Base-by-base conservation (phyloP, 2,797 vertebrate species). In the Liasis olivaceus region DNA sequence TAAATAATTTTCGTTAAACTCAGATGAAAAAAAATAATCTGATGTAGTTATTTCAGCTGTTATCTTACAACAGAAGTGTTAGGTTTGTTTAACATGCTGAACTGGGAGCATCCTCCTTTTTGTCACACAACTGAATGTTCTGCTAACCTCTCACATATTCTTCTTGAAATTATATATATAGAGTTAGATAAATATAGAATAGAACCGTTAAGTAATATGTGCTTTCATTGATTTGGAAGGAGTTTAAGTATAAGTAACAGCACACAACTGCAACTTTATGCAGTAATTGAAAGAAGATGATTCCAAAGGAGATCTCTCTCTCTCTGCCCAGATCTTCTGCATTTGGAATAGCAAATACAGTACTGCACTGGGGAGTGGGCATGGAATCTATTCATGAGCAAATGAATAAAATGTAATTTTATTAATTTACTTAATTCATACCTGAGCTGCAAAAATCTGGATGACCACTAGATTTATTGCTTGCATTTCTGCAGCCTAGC, bases 401-500 rank as follows among this genome's bases (percentile, higher is more conserved):
- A 47, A 36, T 69, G 66, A 81, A 81, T 81, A 47, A 24, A 81
- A 81, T 81, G 4, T 81, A 42, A 42, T 42, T 42, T 42, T 42
- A 42, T 42, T 42, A 42, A 42, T 42, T 42, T 42, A 42, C 42
- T 42, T 42, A 42, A 42, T 42, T 42, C 42, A 24, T 81, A 81
- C 12, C 20, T 24, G 72, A 36, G 42, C 42, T 81, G 3, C 22
- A 81, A 81, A 81, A 81, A 81, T 81, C 36, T 81, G 36, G 9
- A 24, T 47, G 42, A 47, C 42, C 72, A 81, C 36, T 14, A 36
- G 47, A 81, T 47, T 81, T 81, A 47, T 47, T 47, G 42, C 22
- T 20, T 24, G 20, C 2, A 47, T 24, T 81, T 81, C 1, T 24
- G 20, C 3, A 81, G 3, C 0, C 20, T 0, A 0, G 24, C 42